Evolutionary conservation across 1,140 invertebrate genomes (phyloP).

Genomic region (Antheraea mylitta): DNA sequence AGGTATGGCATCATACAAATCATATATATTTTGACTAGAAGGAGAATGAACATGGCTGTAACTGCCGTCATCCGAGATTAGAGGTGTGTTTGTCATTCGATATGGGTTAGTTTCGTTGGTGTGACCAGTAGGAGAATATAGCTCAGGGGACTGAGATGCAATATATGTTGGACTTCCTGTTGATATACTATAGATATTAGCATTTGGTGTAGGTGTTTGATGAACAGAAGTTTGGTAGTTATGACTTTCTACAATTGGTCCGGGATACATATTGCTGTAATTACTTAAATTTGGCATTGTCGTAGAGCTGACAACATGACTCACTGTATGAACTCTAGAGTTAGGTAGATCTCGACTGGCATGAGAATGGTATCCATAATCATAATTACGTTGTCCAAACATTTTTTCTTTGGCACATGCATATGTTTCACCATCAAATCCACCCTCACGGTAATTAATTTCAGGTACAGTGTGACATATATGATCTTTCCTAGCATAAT

Average conservation of each 20-base stretch:
- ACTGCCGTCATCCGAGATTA: slow-evolving; percentile 71
- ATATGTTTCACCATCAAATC: slow-evolving; percentile 61
- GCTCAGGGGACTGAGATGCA: slow-evolving; percentile 62
- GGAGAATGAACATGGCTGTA: slow-evolving; percentile 64
- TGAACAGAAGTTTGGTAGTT: slow-evolving; percentile 49
- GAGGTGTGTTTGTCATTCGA: slow-evolving; percentile 69
- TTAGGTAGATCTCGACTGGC: slow-evolving; percentile 53
- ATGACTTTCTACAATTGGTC: slow-evolving; percentile 45
- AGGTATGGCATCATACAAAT: slow-evolving; percentile 66
- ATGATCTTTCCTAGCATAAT: slow-evolving; percentile 57
- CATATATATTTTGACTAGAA: slow-evolving; percentile 68
- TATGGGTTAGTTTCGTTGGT: slow-evolving; percentile 71
- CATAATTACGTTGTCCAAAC: slow-evolving; percentile 63
- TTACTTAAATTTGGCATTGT: slow-evolving; percentile 74
- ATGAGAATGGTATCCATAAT: slow-evolving; percentile 68
- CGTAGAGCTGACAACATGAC: slow-evolving; percentile 70
- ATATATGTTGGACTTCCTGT: slow-evolving; percentile 65
- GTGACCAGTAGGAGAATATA: slow-evolving; percentile 70
- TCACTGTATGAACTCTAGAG: slow-evolving; percentile 64
- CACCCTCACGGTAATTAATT: slow-evolving; percentile 54
- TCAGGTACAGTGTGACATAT: slow-evolving; percentile 48
- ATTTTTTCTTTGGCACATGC: slow-evolving; percentile 67
- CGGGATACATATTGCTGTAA: slow-evolving; percentile 58
- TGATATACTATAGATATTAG: slow-evolving; percentile 58
- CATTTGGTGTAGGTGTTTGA: slow-evolving; percentile 52